phyloP scores from a whole-genome alignment of 2,797 vertebrate species.

The Spheniscus humboldti region DNA sequence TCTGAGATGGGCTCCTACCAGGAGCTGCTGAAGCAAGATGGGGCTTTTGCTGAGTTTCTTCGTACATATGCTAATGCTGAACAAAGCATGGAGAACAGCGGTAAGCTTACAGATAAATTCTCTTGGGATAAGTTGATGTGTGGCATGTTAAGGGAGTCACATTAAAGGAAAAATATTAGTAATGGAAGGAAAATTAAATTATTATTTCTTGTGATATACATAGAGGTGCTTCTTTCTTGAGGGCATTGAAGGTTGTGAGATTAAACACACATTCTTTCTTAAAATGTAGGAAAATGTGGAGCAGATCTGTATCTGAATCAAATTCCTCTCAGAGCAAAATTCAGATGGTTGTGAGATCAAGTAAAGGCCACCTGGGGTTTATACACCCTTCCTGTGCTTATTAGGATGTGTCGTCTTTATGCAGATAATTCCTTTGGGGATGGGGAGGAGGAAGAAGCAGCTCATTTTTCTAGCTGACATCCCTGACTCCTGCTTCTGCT shows the following conservation, averaged over 20 bases:
- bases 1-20: conserved; percentile 92
- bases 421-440: background rate
- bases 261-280: background rate
- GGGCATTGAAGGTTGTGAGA: background rate
- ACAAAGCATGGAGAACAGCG: conserved; percentile 53
- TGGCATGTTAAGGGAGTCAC: background rate
- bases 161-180: background rate
- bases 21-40: conserved; percentile 83
- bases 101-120: conserved; percentile 63
- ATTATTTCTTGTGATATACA: background rate
- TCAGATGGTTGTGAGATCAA: background rate
- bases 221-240: background rate
- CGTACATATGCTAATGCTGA: conserved; percentile 83
- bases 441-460: background rate
- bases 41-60: conserved; percentile 89
- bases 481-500: background rate
- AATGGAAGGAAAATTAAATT: background rate
- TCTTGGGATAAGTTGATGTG: background rate
- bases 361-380: background rate
- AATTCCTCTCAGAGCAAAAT: background rate
- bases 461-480: background rate
- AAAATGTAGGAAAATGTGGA: background rate
- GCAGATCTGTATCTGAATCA: background rate
- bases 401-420: background rate
- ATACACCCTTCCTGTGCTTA: background rate